Evolutionary conservation across 2,113 vertebrate species (phyloP).

Genomic region (Dicerorhinus sumatrensis): DNA sequence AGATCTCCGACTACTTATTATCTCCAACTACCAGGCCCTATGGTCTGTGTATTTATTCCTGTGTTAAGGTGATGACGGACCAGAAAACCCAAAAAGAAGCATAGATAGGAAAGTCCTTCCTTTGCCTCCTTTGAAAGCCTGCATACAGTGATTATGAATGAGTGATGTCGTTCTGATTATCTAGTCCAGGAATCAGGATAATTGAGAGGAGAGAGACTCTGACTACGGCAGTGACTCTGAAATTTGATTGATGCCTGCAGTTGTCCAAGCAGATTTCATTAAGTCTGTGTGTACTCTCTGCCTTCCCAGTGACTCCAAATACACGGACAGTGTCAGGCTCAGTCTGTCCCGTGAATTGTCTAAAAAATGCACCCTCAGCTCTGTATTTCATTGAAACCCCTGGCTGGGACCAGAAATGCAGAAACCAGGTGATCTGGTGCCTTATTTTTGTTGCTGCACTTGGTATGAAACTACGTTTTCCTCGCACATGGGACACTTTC

Average conservation of each 20-base stretch:
- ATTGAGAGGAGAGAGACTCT: neutral
- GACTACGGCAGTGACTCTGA: fast-evolving
- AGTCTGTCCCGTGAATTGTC: neutral
- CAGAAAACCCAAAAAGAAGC: neutral
- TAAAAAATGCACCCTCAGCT: fast-evolving
- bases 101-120: fast-evolving
- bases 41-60: neutral
- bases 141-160: fast-evolving
- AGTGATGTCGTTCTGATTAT: fast-evolving
- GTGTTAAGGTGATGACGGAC: neutral
- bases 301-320: neutral
- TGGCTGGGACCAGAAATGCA: too few relatives aligned
- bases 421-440: fast-evolving
- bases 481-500: neutral
- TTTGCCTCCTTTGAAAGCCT: neutral
- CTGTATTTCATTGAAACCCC: fast-evolving
- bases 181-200: too few relatives aligned
- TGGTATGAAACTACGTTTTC: fast-evolving
- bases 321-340: fast-evolving
- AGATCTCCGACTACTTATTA: too few relatives aligned
- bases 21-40: neutral
- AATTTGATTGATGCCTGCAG: neutral
- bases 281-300: fast-evolving
- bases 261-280: neutral
- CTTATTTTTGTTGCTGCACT: fast-evolving